Base-by-base conservation (phyloP, 2,888 invertebrate genomes). In the Brachylomia viminalis region DNA sequence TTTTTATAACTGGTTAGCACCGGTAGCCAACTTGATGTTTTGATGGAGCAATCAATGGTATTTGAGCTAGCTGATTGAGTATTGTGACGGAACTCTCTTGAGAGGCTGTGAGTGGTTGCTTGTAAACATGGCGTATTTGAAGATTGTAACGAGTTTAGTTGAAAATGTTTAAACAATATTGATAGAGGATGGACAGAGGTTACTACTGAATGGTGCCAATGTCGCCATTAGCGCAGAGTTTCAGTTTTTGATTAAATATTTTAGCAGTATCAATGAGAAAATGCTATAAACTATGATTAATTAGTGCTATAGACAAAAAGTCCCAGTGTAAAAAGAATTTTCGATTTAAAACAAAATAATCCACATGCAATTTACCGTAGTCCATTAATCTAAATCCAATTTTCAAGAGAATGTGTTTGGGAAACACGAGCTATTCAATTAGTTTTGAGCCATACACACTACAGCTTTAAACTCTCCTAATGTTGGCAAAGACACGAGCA, bases 401-500 rank as follows among this genome's bases (percentile, higher is more conserved):
- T 49, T 80, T 45, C 13, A 64, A 70, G 23, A 64, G 69, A 82
- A 85, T 81, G 59, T 81, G 33, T 79, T 49, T 42, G 47, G 68
- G 58, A 78, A 78, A 76, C 67, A 56, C 76, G 73, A 70, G 67
- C 47, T 56, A 78, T 77, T 83, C 75, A 80, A 80, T 86, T 82
- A 82, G 77, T 76, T 75, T 65, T 23, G 30, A 71, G 58, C 62
- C 30, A 69, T 58, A 85, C 65, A 73, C 61, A 68, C 33, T 58
- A 70, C 79, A 79, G 78, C 86, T 73, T 42, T 64, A 61, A 80
- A 77, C 69, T 68, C 71, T 54, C 67, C 59, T 38, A 77, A 54
- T 66, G 62, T 64, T 69, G 56, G 38, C 76, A 85, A 85, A 85
- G 85, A 77, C 77, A 86, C 78, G 80, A 80, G 87, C 80, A 87